Conservation (phyloP, 2,797 vertebrate genomes). For the Thripadectes ignobilis region DNA sequence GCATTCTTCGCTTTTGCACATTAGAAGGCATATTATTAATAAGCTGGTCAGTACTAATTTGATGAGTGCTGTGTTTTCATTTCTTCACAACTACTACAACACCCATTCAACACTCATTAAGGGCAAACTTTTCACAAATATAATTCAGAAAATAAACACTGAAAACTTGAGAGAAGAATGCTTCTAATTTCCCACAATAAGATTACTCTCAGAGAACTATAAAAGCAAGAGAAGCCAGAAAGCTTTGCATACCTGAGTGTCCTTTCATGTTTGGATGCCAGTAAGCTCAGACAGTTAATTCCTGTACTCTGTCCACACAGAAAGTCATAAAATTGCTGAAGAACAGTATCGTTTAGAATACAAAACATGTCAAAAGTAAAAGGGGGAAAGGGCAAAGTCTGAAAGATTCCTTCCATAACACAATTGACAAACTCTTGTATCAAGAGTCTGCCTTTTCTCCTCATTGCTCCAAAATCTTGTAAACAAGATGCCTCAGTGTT, state of each 20-base stretch:
- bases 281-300: background rate
- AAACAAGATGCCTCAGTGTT: background rate
- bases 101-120: background rate
- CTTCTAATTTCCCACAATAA: background rate
- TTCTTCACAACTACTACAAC: background rate
- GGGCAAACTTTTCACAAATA: background rate
- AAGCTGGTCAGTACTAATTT: background rate
- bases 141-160: background rate
- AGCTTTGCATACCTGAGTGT: fast-evolving
- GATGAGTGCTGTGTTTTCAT: background rate
- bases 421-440: background rate
- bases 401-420: background rate
- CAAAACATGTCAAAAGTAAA: background rate
- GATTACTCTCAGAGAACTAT: background rate
- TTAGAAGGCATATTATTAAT: background rate
- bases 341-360: background rate
- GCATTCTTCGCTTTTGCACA: background rate
- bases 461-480: background rate
- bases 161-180: background rate
- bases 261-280: background rate
- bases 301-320: background rate
- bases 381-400: background rate
- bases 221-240: background rate
- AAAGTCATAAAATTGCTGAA: background rate
- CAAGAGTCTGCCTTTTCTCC: background rate